Percentiles rank a stretch among this genome's conserved stretches.
phyloP scores from a whole-genome alignment of 2,888 invertebrate genomes.

The Plebejus melissa region DNA sequence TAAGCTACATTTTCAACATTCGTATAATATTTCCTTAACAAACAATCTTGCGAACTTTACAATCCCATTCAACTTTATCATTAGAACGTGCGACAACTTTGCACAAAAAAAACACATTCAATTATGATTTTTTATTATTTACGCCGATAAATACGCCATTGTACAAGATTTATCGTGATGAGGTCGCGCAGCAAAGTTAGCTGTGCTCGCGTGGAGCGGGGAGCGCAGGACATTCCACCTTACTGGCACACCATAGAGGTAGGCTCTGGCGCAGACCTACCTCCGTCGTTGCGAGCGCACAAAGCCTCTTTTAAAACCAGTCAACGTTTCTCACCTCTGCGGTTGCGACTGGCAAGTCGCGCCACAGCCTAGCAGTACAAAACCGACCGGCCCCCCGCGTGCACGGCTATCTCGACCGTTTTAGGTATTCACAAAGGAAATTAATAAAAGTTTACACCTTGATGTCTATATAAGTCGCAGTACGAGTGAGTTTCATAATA shows the following conservation, averaged over 20 bases:
- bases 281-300: constrained; percentile 35
- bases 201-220: constrained; percentile 25
- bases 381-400: constrained; percentile 44
- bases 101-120: constrained; percentile 50
- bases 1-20: background rate
- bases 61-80: constrained; percentile 29
- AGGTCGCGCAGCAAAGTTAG: constrained; percentile 40
- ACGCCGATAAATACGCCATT: constrained; percentile 51
- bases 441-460: constrained; percentile 14
- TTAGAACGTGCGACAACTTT: constrained; percentile 48
- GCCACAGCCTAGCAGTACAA: constrained; percentile 31
- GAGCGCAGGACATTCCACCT: constrained; percentile 29
- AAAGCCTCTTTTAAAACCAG: constrained; percentile 51
- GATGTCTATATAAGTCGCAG: constrained; percentile 17
- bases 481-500: constrained; percentile 35
- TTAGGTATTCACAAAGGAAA: constrained; percentile 9
- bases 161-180: constrained; percentile 55
- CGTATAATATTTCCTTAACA: constrained; percentile 22
- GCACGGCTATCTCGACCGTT: constrained; percentile 39
- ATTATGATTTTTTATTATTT: constrained; percentile 52
- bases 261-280: constrained; percentile 13
- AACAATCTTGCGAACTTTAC: constrained; percentile 11
- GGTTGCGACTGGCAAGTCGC: constrained; percentile 37
- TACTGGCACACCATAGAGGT: constrained; percentile 31
- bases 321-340: constrained; percentile 45